A percentile compares a stretch with the other conserved stretches of the same genome.
Evolutionary conservation across 1,140 invertebrate genomes (phyloP).

Genomic region (Aphidius ervi): DNA sequence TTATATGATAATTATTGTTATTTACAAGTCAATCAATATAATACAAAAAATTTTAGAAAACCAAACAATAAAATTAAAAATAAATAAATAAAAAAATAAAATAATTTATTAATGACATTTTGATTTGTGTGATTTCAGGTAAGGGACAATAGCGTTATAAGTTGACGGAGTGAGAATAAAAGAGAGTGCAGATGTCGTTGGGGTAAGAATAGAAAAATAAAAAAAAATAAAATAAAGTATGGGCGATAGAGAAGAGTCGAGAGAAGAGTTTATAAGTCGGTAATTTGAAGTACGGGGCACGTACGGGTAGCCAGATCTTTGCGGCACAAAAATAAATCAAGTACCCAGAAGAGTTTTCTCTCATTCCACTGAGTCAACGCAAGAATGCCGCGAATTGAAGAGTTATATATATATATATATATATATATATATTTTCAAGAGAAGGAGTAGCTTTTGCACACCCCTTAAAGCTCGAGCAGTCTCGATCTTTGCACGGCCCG

Average conservation of each 20-base stretch:
- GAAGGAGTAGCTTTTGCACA: background rate
- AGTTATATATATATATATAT: background rate
- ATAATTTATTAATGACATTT: background rate
- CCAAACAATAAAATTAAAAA: background rate
- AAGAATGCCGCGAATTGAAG: slow-evolving; percentile 2
- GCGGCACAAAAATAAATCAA: slow-evolving; percentile 53
- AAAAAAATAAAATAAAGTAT: slow-evolving; percentile 4
- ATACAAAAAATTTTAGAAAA: background rate
- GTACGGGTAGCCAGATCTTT: slow-evolving; percentile 52
- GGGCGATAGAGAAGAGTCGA: slow-evolving; percentile 23
- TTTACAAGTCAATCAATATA: background rate
- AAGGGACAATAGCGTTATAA: slow-evolving; percentile 13
- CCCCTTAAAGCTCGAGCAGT: slow-evolving; percentile 26
- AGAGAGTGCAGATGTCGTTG: background rate
- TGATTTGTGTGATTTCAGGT: slow-evolving; percentile 16
- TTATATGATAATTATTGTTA: background rate
- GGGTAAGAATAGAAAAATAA: background rate
- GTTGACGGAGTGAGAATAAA: background rate
- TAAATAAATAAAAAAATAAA: background rate
- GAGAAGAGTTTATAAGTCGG: slow-evolving; percentile 52
- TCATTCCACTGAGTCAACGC: slow-evolving; percentile 22
- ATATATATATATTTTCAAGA: background rate
- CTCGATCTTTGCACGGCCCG: slow-evolving; percentile 37
- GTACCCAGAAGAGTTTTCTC: slow-evolving; percentile 38
- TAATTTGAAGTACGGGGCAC: slow-evolving; percentile 53